Base-by-base conservation (phyloP, 2,888 invertebrate species). In the Agonopterix alstromeriana region DNA sequence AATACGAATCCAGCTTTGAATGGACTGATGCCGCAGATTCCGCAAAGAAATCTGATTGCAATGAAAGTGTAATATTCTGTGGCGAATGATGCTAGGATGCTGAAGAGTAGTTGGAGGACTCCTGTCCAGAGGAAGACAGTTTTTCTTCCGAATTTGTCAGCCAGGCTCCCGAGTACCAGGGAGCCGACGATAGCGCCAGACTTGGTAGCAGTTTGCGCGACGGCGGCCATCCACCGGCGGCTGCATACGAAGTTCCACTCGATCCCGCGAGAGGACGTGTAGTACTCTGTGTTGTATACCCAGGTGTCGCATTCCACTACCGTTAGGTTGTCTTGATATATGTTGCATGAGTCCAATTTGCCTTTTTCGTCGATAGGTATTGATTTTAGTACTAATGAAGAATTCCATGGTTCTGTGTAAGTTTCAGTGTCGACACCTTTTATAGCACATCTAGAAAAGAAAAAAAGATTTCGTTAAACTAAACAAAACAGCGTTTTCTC, bases 181-280 rank as follows among this genome's bases (percentile, higher is more conserved):
- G 96, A 95, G 0, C 96, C 96, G 0, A 91, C 85, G 56, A 96
- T 93, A 3, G 95, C 95, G 8, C 96, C 96, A 65, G 95, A 90
- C 96, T 96, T 96, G 73, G 93, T 94, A 1, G 90, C 79, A 0
- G 94, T 93, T 69, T 96, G 96, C 0, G 95, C 93, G 1, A 93
- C 77, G 0, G 96, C 93, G 2, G 94, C 94, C 93, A 94, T 93
- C 95, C 95, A 96, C 43, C 95, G 90, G 42, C 90, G 85, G 54
- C 91, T 91, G 71, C 97, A 97, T 0, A 96, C 95, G 51, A 96
- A 93, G 69, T 94, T 82, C 96, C 95, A 96, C 74, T 97, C 95
- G 17, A 95, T 94, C 2, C 92, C 93, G 35, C 94, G 90, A 0
- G 95, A 94, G 0, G 93, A 92, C 51, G 91, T 80, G 63, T 93